A percentile compares a stretch with the other conserved stretches of the same genome.
Conservation (phyloP, 2,888 invertebrate species). For the Lasioglossum lativentre region DNA sequence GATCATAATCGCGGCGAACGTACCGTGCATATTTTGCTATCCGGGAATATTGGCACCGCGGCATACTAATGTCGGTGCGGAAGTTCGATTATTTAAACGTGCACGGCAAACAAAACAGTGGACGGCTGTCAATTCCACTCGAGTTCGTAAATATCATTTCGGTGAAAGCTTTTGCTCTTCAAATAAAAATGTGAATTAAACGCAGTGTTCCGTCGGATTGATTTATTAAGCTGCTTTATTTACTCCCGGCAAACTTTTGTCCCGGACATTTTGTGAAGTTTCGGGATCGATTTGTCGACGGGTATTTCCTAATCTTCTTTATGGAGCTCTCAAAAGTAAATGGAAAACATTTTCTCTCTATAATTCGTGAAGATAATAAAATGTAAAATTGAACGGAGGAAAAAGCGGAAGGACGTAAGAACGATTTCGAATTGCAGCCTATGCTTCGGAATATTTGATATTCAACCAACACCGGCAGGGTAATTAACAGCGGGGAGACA, state of each 20-base stretch:
- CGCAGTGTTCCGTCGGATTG: background rate
- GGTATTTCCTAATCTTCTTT: background rate
- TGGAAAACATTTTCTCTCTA: too few relatives aligned
- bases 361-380: too few relatives aligned
- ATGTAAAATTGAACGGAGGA: too few relatives aligned
- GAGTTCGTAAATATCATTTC: slow-evolving; percentile 48
- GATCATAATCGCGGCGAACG: slow-evolving; percentile 3
- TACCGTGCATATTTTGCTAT: slow-evolving; percentile 3
- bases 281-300: background rate
- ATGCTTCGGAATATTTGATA: slow-evolving; percentile 2
- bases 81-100: slow-evolving; percentile 34
- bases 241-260: slow-evolving; percentile 11
- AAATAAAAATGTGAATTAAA: slow-evolving; percentile 41
- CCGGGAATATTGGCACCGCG: background rate
- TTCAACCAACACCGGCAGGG: background rate
- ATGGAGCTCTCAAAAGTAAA: background rate
- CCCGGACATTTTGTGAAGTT: background rate
- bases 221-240: slow-evolving; percentile 36
- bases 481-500: slow-evolving; percentile 24
- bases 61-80: slow-evolving; percentile 16
- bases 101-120: slow-evolving; percentile 17
- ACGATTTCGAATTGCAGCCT: background rate
- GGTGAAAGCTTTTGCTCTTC: slow-evolving; percentile 34
- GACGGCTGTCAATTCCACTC: slow-evolving; percentile 24
- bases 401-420: background rate